A percentile compares a stretch with the other conserved stretches of the same genome.
phyloP scores from a whole-genome alignment of 2,113 vertebrate genomes.

The Falco punctatus region DNA sequence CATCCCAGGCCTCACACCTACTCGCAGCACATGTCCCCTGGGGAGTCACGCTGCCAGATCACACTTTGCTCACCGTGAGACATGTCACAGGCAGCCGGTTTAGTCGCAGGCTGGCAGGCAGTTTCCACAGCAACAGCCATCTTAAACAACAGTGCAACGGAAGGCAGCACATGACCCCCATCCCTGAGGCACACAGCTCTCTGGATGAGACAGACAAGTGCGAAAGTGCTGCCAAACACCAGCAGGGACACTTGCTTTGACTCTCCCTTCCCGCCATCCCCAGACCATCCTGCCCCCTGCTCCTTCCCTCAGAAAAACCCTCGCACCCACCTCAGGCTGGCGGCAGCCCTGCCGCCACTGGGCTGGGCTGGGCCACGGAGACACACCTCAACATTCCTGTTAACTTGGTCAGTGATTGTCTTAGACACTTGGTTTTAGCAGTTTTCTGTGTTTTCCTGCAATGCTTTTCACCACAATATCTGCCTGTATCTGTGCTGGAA shows the following conservation, averaged over 20 bases:
- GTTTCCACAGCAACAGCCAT: not conserved
- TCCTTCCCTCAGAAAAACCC: not conserved
- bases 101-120: not conserved
- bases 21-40: accelerated
- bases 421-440: too few species aligned
- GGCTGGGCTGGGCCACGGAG: not conserved
- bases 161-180: accelerated
- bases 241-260: accelerated
- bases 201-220: accelerated
- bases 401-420: not conserved
- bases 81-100: not conserved
- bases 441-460: not conserved
- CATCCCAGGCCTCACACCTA: not conserved
- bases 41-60: not conserved
- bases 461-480: not conserved
- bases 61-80: accelerated
- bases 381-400: not conserved
- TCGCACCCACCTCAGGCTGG: accelerated
- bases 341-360: accelerated
- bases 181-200: not conserved
- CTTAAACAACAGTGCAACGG: not conserved
- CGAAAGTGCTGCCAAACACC: not conserved
- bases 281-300: too few species aligned
- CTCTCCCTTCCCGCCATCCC: not conserved
- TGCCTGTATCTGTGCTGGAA: not conserved